Evolutionary conservation across 2,113 vertebrate species (phyloP).

Genomic region (Butorides virescens): DNA sequence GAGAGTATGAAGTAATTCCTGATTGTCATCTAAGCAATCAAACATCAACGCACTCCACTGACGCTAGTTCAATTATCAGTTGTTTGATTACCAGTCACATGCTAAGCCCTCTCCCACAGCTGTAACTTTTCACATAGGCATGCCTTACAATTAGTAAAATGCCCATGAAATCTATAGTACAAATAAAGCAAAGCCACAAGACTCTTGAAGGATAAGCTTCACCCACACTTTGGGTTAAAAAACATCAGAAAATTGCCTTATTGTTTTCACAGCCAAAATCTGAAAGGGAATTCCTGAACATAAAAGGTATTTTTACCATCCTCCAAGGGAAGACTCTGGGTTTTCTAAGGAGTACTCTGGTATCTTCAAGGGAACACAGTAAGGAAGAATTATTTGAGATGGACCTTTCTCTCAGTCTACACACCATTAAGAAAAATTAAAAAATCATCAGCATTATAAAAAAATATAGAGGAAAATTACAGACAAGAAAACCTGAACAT

Average conservation of each 20-base stretch:
- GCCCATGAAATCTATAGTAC: background rate
- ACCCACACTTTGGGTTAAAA: background rate
- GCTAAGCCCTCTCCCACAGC: background rate
- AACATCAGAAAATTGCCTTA: background rate
- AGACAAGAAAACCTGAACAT: background rate
- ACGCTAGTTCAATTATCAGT: background rate
- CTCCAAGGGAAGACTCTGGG: background rate
- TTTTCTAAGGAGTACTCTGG: background rate
- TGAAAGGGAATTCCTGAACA: background rate
- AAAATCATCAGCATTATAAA: background rate
- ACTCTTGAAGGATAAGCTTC: background rate
- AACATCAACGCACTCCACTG: background rate
- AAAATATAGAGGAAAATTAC: background rate
- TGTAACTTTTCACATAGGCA: background rate
- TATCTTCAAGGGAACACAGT: background rate
- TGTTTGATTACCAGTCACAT: background rate
- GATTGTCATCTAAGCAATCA: background rate
- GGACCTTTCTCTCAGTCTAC: background rate
- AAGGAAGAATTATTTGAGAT: background rate
- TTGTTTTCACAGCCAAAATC: background rate
- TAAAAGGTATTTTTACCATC: background rate
- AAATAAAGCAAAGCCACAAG: background rate
- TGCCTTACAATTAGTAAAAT: background rate
- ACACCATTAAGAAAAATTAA: background rate
- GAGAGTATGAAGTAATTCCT: background rate